Base-by-base conservation (phyloP, 2,888 invertebrate species). In the Galerucella calmariensis region DNA sequence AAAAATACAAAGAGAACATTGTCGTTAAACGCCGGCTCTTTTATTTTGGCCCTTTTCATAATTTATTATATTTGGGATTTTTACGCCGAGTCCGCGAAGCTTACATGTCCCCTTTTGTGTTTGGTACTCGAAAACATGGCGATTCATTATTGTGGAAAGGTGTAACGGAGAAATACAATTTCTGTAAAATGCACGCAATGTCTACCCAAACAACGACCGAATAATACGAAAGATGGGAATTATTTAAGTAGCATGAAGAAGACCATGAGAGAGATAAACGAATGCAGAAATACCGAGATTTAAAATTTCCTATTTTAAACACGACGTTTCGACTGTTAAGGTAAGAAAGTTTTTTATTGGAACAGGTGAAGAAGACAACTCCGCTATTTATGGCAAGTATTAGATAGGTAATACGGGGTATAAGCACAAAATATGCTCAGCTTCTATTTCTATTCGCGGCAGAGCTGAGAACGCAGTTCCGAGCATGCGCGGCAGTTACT, bases 41-140 rank as follows among this genome's bases (percentile, higher is more conserved):
- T 78, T 79, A 73, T 75, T 77, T 67, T 77, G 77, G 66, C 74
- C 69, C 73, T 77, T 67, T 73, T 75, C 69, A 78, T 74, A 75
- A 79, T 79, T 80, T 80, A 79, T 78, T 78, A 80, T 77, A 75
- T 79, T 79, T 73, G 56, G 67, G 53, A 74, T 70, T 73, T 76
- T 76, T 73, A 66, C 75, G 71, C 58, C 66, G 53, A 11, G 46
- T 65, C 63, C 48, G 46, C 58, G 67, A 63, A 66, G 70, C 63
- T 67, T 78, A 75, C 75, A 74, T 71, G 76, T 72, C 73, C 69
- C 69, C 73, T 73, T 75, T 78, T 75, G 68, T 73, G 77, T 72
- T 70, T 35, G 62, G 73, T 48, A 65, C 59, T 72, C 67, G 46
- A 67, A 74, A 74, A n/a, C 75, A 77, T 41, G 68, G 71, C 74